A percentile compares a stretch with the other conserved stretches of the same genome.
Evolutionary conservation across 2,797 vertebrate species (phyloP).

Genomic region (Chaunax sp.): DNA sequence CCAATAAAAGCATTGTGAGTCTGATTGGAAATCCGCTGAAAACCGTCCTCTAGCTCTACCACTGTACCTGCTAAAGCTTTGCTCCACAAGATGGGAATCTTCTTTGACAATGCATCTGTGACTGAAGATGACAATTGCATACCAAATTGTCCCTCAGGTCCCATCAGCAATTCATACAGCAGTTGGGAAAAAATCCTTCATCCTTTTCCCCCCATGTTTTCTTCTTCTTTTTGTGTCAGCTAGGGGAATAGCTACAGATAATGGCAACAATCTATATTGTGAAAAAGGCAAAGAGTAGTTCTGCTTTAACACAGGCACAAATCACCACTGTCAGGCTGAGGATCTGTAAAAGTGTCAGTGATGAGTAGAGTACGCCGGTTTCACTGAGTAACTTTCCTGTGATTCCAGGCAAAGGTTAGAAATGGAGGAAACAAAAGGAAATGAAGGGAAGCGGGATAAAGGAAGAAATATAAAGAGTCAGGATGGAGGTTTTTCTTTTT

Average conservation of each 20-base stretch:
- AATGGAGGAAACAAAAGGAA: slow-evolving; percentile 63
- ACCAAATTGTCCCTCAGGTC: slow-evolving; percentile 80
- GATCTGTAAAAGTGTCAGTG: slow-evolving; percentile 61
- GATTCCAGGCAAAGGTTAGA: slow-evolving; percentile 54
- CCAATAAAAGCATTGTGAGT: slow-evolving; percentile 18
- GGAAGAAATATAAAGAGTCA: slow-evolving; percentile 34
- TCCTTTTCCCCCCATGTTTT: slow-evolving; percentile 57
- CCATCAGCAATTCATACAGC: slow-evolving; percentile 76
- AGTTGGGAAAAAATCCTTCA: slow-evolving; percentile 75
- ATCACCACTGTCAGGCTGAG: slow-evolving; percentile 71
- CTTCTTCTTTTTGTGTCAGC: slow-evolving; percentile 62
- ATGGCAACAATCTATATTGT: slow-evolving; percentile 82
- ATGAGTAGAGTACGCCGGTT: slow-evolving; percentile 62
- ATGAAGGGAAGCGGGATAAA: slow-evolving; percentile 35
- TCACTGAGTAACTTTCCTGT: slow-evolving; percentile 53
- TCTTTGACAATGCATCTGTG: slow-evolving; percentile 57
- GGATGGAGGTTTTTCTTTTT: slow-evolving; percentile 19
- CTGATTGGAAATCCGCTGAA: slow-evolving; percentile 36
- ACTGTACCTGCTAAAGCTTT: slow-evolving; percentile 33
- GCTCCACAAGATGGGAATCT: slow-evolving; percentile 47
- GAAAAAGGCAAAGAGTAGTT: slow-evolving; percentile 73
- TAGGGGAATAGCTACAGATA: slow-evolving; percentile 79
- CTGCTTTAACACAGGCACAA: slow-evolving; percentile 69
- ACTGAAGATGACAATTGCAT: slow-evolving; percentile 80
- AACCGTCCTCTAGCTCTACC: slow-evolving; percentile 30